Percentiles rank a stretch among this genome's conserved stretches.
These are phyloP conservation scores for Phalanger gymnotis DNA, from an alignment of 2,797 vertebrate genomes.

Conservation along the genomic window DNA sequence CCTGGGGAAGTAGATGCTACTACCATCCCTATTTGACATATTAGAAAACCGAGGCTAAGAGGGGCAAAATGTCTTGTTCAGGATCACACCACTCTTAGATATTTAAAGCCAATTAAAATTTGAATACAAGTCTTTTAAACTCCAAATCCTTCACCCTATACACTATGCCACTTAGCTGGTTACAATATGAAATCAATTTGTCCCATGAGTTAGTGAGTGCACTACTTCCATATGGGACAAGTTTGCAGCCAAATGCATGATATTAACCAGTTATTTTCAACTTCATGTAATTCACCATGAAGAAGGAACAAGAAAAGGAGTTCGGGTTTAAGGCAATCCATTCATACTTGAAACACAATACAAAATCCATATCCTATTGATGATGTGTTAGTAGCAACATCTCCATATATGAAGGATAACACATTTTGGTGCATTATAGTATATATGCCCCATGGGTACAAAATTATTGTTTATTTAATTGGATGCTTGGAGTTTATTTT, in stretches of 20 bases:
- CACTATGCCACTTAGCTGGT: background rate
- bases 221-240: background rate
- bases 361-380: background rate
- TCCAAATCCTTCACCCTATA: background rate
- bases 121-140: background rate
- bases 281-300: background rate
- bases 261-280: background rate
- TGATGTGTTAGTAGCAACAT: background rate
- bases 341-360: background rate
- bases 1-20: background rate
- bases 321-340: background rate
- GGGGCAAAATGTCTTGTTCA: background rate
- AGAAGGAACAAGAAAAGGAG: background rate
- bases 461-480: background rate
- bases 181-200: background rate
- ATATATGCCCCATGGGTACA: background rate
- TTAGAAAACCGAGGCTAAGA: conserved; percentile 13
- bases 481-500: background rate
- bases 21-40: conserved; percentile 13
- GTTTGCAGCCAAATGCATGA: background rate
- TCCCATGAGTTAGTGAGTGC: background rate
- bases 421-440: background rate
- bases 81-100: background rate
- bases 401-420: background rate
- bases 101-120: background rate